phyloP scores from a whole-genome alignment of 2,888 invertebrate genomes.

The Tipula lateralis region DNA sequence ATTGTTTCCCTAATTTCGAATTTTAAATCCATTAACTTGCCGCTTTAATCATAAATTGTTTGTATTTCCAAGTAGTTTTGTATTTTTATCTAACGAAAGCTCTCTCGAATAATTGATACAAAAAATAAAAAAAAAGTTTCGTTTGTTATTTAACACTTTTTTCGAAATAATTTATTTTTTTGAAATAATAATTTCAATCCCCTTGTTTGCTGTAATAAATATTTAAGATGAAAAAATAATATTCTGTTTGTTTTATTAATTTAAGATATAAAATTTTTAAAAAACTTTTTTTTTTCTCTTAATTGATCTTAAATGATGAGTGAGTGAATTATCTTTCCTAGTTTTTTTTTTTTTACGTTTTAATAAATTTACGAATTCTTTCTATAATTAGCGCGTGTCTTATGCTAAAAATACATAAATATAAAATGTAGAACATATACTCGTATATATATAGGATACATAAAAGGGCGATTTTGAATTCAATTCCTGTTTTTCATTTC shows the following conservation, averaged over 20 bases:
- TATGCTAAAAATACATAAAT: background rate
- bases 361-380: background rate
- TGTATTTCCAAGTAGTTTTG: background rate
- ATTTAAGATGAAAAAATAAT: slow-evolving; percentile 24
- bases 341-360: background rate
- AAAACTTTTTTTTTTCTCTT: background rate
- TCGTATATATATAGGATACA: background rate
- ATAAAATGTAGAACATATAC: background rate
- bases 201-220: slow-evolving; percentile 5
- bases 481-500: background rate
- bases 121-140: background rate
- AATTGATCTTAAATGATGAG: slow-evolving; percentile 24
- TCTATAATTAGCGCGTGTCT: slow-evolving; percentile 8
- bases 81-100: background rate
- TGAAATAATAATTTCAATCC: background rate
- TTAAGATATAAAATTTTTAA: background rate
- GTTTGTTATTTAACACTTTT: background rate
- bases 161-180: too few relatives aligned
- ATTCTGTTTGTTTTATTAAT: background rate
- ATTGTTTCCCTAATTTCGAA: background rate
- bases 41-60: background rate
- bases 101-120: background rate
- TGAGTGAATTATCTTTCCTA: slow-evolving; percentile 11
- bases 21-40: background rate
- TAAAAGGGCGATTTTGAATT: background rate